These are phyloP conservation scores for Meta bourneti DNA, from an alignment of 2,888 invertebrate species.

Conservation along the genomic window DNA sequence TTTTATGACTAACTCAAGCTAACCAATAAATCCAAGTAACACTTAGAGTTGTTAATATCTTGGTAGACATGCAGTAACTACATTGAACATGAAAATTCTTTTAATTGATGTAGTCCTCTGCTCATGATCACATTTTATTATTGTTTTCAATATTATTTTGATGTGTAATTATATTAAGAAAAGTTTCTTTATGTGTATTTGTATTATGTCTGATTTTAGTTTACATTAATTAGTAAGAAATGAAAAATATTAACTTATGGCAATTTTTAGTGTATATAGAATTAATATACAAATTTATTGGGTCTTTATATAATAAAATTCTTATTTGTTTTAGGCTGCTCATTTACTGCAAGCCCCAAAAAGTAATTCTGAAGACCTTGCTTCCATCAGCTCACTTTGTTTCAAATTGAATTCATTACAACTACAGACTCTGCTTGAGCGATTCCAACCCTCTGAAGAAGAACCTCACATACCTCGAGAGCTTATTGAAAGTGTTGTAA, in stretches of 20 bases:
- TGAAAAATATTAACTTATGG: neutral
- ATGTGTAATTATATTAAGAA: too few species aligned
- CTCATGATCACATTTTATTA: too few species aligned
- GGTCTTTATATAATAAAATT: neutral
- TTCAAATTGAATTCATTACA: slow-evolving; percentile 98
- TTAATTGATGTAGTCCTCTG: too few species aligned
- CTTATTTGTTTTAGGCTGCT: slow-evolving; percentile 86
- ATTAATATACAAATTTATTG: neutral
- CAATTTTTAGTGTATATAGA: too few species aligned
- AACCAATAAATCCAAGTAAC: too few species aligned
- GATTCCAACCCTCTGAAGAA: slow-evolving; percentile 84
- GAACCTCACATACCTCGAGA: slow-evolving; percentile 85
- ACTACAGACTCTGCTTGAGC: slow-evolving; percentile 90
- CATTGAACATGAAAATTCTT: too few species aligned
- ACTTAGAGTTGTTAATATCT: too few species aligned
- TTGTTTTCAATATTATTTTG: too few species aligned
- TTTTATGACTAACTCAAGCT: too few species aligned
- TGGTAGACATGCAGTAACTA: too few species aligned
- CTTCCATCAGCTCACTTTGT: slow-evolving; percentile 93
- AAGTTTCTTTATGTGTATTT: too few species aligned
- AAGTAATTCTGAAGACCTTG: slow-evolving; percentile 91
- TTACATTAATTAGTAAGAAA: neutral
- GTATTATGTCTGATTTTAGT: too few species aligned
- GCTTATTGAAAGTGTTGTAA: slow-evolving; percentile 84
- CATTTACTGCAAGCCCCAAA: slow-evolving; percentile 91